Base-by-base conservation (phyloP, 2,888 invertebrate genomes). In the Trissolcus brochymenae region DNA sequence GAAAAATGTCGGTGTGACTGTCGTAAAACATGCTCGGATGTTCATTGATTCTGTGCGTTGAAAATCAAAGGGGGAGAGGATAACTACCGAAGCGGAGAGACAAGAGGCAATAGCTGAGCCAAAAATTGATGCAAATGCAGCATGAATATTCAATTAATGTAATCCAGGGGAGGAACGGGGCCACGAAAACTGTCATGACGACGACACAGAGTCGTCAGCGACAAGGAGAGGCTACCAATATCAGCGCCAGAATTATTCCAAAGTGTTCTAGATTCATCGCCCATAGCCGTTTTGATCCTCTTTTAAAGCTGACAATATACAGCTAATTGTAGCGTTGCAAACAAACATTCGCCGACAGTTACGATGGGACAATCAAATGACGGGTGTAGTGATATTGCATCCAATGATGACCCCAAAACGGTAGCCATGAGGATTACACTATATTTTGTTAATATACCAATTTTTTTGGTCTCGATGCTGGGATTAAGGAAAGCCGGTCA, bases 141-240 rank as follows among this genome's bases (percentile, higher is more conserved):
- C 82, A 85, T 85, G 85, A 85, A 85, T 85, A 85, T 85, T 84
- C 85, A 84, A 83, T 82, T 82, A 83, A 82, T 83, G 82, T 84
- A 82, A 84, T 84, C 83, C 81, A 76, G 71, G 79, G 68, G 76
- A 66, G 76, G 80, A 79, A 80, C 70, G 62, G 71, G 71, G 59
- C 64, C 59, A 66, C 70, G 76, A 73, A 79, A 79, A 79, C 77
- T 75, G 77, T 67, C 61, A 62, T 71, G 46, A 62, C 65, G 71
- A 74, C 71, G 79, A 71, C 67, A 64, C 62, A 56, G 68, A 74
- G 57, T 74, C 73, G 68, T 66, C 65, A 7, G 35, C 64, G 67
- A 68, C 62, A 67, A 56, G 71, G 43, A 70, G 61, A 70, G 71
- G 41, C 57, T 53, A 46, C 60, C 59, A 60, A 53, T 25, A 53